Base-by-base conservation (phyloP, 30 jellyfish, hydroid and myxozoan species). In the Hydractinia symbiolongicarpus region DNA sequence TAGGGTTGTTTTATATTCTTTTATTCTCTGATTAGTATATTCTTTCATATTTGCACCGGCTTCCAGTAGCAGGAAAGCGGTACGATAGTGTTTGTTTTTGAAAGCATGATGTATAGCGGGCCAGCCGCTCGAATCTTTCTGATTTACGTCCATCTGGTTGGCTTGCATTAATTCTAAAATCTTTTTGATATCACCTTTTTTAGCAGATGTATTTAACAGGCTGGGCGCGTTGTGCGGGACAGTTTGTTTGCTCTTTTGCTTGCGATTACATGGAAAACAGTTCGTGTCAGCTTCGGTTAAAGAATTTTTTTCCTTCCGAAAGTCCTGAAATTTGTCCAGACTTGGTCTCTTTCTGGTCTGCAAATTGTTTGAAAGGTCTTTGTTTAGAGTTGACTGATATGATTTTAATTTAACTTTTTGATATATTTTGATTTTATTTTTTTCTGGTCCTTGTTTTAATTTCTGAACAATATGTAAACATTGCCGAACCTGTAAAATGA, bases 401-500 rank as follows among this genome's bases (percentile, higher is more conserved):
- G 74, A 44, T 51, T 64, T 64, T 51, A 64, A 64, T 64, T 64
- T 64, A 4, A 64, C 74, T 64, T 64, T 64, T 7, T 51, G 74
- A 64, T 64, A 13, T 44, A 64, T 13, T 64, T 64, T 4, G 17
- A 30, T 30, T 30, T 64, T n/a, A 13, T 64, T 64, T 64, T 64
- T 30, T 2, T 30, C 44, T 30, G 44, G 44, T 30, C 44, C 44
- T 30, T 30, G 44, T 30, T 30, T 30, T 30, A 30, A 30, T 30
- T 64, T 64, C 52, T 13, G 74, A 13, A 64, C 17, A 6, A 64
- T 64, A 6, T 44, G 52, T 64, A 64, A 13, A 13, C 74, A 64
- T 64, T 64, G 74, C 17, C 74, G 74, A 64, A 64, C 74, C 40
- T 64, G 74, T n/a, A 64, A 51, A n/a, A 64, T 64, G 74, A 44